Evolutionary conservation across 1,140 invertebrate genomes (phyloP).

Genomic region (Lepidurus couesii): DNA sequence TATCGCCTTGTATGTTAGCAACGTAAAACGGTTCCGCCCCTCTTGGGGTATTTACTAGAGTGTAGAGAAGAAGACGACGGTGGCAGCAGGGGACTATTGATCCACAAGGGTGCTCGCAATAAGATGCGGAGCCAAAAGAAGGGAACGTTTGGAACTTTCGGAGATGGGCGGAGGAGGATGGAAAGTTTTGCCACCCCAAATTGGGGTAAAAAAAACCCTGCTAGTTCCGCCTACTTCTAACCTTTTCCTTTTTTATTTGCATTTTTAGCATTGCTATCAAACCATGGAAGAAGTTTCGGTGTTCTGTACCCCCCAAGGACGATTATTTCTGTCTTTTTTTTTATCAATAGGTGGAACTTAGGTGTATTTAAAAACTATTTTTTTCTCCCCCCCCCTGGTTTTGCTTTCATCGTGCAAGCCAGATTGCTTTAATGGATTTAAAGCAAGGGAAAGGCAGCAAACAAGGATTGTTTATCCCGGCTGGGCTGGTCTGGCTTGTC

Average conservation of each 20-base stretch:
- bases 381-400: background rate
- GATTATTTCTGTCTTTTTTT: background rate
- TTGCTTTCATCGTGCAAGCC: background rate
- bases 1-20: background rate
- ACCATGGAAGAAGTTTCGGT: background rate
- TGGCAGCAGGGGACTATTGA: constrained; percentile 15
- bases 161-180: background rate
- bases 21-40: constrained; percentile 11
- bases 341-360: background rate
- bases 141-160: background rate
- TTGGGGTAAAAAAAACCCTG: background rate
- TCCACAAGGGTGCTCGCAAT: background rate
- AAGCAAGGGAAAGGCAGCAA: background rate
- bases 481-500: background rate
- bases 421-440: constrained; percentile 6
- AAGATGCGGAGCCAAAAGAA: constrained; percentile 5
- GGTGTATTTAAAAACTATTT: background rate
- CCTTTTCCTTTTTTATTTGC: background rate
- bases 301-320: background rate
- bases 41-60: background rate
- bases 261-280: background rate
- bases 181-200: background rate
- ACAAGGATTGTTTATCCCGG: constrained; percentile 9
- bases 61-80: background rate
- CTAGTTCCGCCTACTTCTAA: background rate